phyloP scores from a whole-genome alignment of 2,888 invertebrate species.

The Caenorhabditis japonica region DNA sequence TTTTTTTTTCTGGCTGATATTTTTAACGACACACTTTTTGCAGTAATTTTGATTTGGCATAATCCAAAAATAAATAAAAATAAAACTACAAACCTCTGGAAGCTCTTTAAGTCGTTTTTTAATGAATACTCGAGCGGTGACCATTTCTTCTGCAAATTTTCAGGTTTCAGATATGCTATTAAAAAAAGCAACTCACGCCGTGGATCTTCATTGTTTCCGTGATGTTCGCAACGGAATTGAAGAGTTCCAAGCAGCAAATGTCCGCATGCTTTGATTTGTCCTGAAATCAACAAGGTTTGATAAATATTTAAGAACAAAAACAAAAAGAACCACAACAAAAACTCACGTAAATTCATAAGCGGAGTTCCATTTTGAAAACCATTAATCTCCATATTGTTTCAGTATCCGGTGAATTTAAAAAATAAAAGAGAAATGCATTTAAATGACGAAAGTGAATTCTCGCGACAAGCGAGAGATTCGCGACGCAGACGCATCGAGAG shows the following conservation, averaged over 20 bases:
- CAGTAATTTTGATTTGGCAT: too few species aligned
- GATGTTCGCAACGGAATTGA: constrained; percentile 10
- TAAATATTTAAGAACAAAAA: background rate
- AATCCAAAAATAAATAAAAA: too few species aligned
- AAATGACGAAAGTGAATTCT: constrained; percentile 7
- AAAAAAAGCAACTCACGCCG: constrained; percentile 10
- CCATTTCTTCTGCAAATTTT: constrained; percentile 15
- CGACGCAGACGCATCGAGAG: constrained; percentile 42
- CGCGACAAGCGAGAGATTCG: constrained; percentile 10
- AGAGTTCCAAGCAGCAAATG: constrained; percentile 27
- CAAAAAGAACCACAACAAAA: background rate
- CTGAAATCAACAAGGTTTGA: constrained; percentile 6
- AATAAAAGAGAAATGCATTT: background rate
- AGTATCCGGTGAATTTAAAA: background rate
- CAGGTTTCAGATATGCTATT: too few species aligned
- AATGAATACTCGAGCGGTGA: constrained; percentile 24
- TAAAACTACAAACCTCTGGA: constrained; percentile 20
- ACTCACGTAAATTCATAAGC: constrained; percentile 36
- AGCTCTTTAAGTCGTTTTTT: constrained; percentile 30
- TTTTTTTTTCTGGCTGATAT: constrained; percentile 1
- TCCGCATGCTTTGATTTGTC: constrained; percentile 30
- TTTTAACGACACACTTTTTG: background rate
- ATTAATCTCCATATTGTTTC: constrained; percentile 4
- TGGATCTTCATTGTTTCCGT: constrained; percentile 21
- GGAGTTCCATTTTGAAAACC: constrained; percentile 11